These are phyloP conservation scores for Synergus gifuensis DNA, from an alignment of 2,888 invertebrate species.

Conservation along the genomic window DNA sequence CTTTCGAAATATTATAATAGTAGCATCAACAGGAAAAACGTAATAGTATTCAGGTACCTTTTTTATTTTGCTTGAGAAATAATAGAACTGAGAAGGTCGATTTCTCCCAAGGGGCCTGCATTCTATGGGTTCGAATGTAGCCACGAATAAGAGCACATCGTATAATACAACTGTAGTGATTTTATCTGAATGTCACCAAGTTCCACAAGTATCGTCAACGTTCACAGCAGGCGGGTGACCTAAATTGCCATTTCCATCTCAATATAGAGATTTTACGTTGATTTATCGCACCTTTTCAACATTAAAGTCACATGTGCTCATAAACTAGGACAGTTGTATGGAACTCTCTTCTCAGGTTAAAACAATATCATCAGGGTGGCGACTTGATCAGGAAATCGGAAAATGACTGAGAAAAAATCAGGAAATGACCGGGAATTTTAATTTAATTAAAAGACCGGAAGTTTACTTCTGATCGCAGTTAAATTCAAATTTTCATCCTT, in stretches of 20 bases:
- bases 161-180: neutral
- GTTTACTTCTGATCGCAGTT: too few species aligned
- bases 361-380: neutral
- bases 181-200: slow-evolving; percentile 1
- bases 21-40: slow-evolving; percentile 4
- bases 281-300: neutral
- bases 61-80: neutral
- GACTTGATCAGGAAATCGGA: too few species aligned
- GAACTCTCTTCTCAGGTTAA: neutral
- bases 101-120: neutral
- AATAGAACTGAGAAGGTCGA: neutral
- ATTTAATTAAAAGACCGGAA: too few species aligned
- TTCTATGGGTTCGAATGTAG: neutral
- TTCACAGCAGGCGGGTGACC: neutral
- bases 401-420: too few species aligned
- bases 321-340: neutral
- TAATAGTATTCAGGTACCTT: too few species aligned
- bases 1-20: slow-evolving; percentile 1
- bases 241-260: neutral
- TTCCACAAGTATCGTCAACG: neutral
- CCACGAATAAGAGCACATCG: neutral
- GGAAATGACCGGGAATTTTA: too few species aligned
- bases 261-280: slow-evolving; percentile 2
- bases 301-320: neutral
- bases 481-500: too few species aligned